Conservation (phyloP, 2,113 vertebrate species). For the Trinectes maculatus region DNA sequence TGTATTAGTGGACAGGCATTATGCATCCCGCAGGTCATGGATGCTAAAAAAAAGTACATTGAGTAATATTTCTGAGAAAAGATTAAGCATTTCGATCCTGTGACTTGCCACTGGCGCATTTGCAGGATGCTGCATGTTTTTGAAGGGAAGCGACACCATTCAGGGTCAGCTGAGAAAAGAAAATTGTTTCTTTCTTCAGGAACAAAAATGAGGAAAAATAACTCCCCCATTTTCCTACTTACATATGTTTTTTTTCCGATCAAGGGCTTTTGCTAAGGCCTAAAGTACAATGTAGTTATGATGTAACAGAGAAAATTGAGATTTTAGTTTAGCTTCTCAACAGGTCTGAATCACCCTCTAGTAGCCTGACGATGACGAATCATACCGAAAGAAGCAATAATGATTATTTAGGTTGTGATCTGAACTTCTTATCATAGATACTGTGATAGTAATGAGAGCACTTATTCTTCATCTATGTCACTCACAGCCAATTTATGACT, state of each 20-base stretch:
- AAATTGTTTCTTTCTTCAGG: background rate
- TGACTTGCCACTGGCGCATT: slow-evolving; percentile 10
- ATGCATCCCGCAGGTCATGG: background rate
- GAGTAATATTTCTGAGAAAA: background rate
- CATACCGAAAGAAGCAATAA: too few species aligned
- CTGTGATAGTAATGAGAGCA: background rate
- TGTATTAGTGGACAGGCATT: slow-evolving; percentile 10
- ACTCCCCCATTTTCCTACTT: too few species aligned
- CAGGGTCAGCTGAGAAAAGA: background rate
- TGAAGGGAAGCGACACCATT: background rate
- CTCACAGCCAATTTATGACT: background rate
- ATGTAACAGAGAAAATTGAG: background rate
- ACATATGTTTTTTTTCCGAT: background rate
- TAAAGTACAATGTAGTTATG: background rate
- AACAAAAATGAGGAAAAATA: background rate
- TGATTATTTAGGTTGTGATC: slow-evolving; percentile 11
- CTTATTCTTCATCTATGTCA: slow-evolving; percentile 5
- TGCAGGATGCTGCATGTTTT: background rate
- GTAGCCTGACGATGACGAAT: background rate
- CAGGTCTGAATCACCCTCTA: slow-evolving; percentile 7
- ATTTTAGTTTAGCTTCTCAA: background rate
- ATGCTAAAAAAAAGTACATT: background rate
- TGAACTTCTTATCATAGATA: background rate
- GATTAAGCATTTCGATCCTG: background rate
- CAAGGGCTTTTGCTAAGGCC: background rate